Percentiles rank a stretch among this genome's conserved stretches.
Evolutionary conservation across 2,113 vertebrate genomes (phyloP).

Genomic region (Phyllopteryx taeniolatus): DNA sequence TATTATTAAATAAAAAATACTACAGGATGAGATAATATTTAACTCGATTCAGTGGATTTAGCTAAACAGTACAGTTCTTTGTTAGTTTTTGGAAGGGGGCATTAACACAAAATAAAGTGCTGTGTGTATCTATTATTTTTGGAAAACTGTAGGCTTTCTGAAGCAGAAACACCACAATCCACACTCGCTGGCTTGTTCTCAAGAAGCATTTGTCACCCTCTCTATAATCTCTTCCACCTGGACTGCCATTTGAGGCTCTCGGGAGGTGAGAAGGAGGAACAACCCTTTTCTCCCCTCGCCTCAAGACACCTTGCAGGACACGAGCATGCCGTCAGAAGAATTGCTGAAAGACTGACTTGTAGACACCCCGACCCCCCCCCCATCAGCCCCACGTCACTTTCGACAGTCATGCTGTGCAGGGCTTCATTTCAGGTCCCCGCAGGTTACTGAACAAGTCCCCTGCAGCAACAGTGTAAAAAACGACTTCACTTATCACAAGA

Average conservation of each 20-base stretch:
- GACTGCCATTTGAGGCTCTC: constrained; percentile 30
- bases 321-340: constrained; percentile 34
- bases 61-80: background rate
- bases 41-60: no score
- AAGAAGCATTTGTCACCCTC: constrained; percentile 10
- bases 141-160: constrained; percentile 6
- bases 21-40: no score
- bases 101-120: background rate
- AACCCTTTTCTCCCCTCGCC: constrained; percentile 4
- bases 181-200: constrained; percentile 3
- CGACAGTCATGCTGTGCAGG: background rate
- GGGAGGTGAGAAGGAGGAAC: constrained; percentile 16
- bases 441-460: constrained; percentile 51
- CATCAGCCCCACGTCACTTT: constrained; percentile 30
- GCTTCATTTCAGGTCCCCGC: constrained; percentile 27
- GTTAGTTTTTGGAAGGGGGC: background rate
- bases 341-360: constrained; percentile 51
- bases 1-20: background rate
- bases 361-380: constrained; percentile 9
- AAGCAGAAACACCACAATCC: background rate
- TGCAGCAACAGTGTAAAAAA: constrained; percentile 48
- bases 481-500: constrained; percentile 58
- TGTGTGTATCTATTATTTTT: constrained; percentile 8
- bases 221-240: constrained; percentile 33
- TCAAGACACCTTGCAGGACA: constrained; percentile 40